phyloP scores from a whole-genome alignment of 2,888 invertebrate species.

The Meteorus colon region DNA sequence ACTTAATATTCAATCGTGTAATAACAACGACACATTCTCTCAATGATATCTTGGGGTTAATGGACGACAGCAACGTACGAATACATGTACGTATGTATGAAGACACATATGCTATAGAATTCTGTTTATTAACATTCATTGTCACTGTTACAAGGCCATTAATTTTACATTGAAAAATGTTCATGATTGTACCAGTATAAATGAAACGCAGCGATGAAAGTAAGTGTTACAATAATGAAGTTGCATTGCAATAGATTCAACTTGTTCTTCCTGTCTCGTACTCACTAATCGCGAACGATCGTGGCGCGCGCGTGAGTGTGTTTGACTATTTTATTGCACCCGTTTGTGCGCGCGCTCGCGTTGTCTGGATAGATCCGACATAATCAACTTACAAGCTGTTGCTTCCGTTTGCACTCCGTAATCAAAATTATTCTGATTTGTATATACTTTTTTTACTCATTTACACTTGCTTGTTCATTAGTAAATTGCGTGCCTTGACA shows the following conservation, averaged over 20 bases:
- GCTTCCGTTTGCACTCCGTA: constrained; percentile 15
- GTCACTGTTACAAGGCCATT: too few species aligned
- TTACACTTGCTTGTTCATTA: constrained; percentile 27
- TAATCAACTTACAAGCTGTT: constrained; percentile 35
- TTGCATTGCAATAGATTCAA: constrained; percentile 33
- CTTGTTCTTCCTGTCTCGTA: background rate
- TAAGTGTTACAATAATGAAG: constrained; percentile 50
- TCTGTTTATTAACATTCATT: too few species aligned
- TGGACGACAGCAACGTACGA: too few species aligned
- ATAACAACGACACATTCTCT: too few species aligned
- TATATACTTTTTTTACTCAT: constrained; percentile 39
- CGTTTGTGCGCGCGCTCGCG: background rate
- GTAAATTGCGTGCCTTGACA: background rate
- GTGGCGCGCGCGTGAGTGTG: background rate
- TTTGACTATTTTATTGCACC: background rate
- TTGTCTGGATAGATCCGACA: background rate
- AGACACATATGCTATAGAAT: too few species aligned
- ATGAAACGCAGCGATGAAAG: background rate
- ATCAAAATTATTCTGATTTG: background rate
- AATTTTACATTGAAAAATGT: too few species aligned
- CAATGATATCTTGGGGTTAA: too few species aligned
- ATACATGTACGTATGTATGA: too few species aligned
- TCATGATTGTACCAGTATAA: too few species aligned
- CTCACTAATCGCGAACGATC: too few species aligned
- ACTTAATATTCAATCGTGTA: too few species aligned